phyloP scores from a whole-genome alignment of 2,888 invertebrate genomes.

The Abrostola triplasia region DNA sequence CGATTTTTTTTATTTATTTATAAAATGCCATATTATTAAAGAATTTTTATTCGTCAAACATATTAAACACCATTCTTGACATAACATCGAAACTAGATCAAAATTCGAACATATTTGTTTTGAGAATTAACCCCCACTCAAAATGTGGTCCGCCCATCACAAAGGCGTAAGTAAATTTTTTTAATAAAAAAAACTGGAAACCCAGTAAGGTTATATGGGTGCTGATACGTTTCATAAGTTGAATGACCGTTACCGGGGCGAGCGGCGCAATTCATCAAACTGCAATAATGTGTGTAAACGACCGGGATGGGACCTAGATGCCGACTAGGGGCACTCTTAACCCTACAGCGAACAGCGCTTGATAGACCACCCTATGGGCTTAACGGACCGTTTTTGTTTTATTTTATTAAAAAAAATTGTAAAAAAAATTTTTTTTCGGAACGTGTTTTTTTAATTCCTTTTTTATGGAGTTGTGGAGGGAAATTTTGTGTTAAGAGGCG shows the following conservation, averaged over 20 bases:
- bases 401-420: neutral
- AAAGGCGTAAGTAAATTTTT: neutral
- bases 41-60: too few species aligned
- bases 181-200: conserved; percentile 17
- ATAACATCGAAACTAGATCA: too few species aligned
- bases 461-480: neutral
- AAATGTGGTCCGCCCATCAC: too few species aligned
- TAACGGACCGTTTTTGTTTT: neutral
- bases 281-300: conserved; percentile 82
- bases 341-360: conserved; percentile 70
- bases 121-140: too few species aligned
- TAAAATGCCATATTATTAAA: too few species aligned
- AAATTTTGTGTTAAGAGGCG: neutral
- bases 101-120: too few species aligned
- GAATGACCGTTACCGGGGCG: conserved; percentile 74
- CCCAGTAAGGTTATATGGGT: conserved; percentile 24
- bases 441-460: neutral
- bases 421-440: neutral
- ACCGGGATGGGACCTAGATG: conserved; percentile 74
- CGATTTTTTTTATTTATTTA: too few species aligned
- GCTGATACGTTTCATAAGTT: conserved; percentile 63
- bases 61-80: too few species aligned
- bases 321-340: conserved; percentile 69
- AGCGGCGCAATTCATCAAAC: conserved; percentile 81
- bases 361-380: conserved; percentile 56